Evolutionary conservation across 64 coral and sea anemone species (phyloP).

Genomic region (Trachythela sp.): DNA sequence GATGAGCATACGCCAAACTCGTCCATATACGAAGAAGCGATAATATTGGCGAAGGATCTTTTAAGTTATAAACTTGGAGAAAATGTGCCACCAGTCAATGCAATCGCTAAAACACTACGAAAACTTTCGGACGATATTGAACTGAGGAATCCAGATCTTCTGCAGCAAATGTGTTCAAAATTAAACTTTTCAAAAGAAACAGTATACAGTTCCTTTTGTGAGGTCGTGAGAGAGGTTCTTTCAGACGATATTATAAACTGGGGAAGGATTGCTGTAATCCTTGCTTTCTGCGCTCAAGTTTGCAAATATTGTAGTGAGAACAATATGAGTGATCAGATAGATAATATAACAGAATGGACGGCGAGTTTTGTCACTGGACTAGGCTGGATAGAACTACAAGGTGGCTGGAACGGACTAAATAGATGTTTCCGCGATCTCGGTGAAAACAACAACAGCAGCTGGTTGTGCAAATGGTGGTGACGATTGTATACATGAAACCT

Average conservation of each 20-base stretch:
- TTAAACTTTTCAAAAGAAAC: constrained; percentile 75
- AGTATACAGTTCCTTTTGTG: constrained; percentile 75
- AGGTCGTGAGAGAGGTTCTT: constrained; percentile 87
- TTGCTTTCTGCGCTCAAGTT: constrained; percentile 91
- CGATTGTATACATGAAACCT: too few relatives aligned
- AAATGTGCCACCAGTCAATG: constrained; percentile 54
- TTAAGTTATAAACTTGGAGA: constrained; percentile 81
- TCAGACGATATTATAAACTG: constrained; percentile 85
- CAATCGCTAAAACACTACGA: constrained; percentile 71
- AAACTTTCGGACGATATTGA: constrained; percentile 91
- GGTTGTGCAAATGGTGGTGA: neutral
- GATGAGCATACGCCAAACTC: neutral
- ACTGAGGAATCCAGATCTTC: constrained; percentile 67
- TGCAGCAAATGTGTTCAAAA: constrained; percentile 87
- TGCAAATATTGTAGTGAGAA: constrained; percentile 80
- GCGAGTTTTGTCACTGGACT: constrained; percentile 65
- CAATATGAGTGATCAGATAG: constrained; percentile 81
- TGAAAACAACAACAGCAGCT: neutral
- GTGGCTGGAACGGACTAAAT: constrained; percentile 56
- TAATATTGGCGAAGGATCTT: constrained; percentile 75
- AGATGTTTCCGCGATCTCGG: neutral
- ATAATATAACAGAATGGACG: constrained; percentile 72
- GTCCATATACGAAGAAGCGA: neutral
- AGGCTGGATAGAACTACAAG: constrained; percentile 89
- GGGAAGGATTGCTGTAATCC: constrained; percentile 94